These are phyloP conservation scores for Pristionchus pacificus DNA, from an alignment of 1,140 invertebrate genomes.

Conservation along the genomic window DNA sequence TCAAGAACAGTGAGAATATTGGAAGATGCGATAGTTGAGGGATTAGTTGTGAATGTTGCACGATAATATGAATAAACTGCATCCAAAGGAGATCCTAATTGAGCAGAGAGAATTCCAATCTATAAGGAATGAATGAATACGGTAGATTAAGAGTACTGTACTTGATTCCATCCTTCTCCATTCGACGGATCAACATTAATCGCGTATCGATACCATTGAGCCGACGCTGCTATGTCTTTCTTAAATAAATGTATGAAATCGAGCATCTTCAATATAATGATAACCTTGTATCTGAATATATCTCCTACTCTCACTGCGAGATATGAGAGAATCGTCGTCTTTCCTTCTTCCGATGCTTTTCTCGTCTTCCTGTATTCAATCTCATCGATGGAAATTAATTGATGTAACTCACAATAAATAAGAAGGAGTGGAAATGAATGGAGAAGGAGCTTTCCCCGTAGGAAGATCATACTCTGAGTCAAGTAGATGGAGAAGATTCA, in stretches of 20 bases:
- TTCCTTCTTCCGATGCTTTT: background rate
- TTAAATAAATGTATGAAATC: slow-evolving; percentile 1
- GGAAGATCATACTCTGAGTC: background rate
- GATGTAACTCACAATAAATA: background rate
- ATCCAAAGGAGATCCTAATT: background rate
- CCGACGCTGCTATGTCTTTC: background rate
- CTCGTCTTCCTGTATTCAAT: background rate
- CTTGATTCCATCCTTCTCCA: slow-evolving; percentile 27
- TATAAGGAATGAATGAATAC: background rate
- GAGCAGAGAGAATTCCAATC: background rate
- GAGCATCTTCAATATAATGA: background rate
- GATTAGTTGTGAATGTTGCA: slow-evolving; percentile 7
- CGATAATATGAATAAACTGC: slow-evolving; percentile 18
- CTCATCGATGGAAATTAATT: background rate
- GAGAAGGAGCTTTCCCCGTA: background rate
- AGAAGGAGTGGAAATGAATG: background rate
- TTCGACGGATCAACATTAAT: slow-evolving; percentile 9
- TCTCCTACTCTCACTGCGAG: slow-evolving; percentile 26
- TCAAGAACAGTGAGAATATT: slow-evolving; percentile 6
- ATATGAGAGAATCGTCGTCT: background rate
- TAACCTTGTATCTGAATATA: slow-evolving; percentile 22
- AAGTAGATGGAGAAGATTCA: background rate
- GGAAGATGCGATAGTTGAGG: slow-evolving; percentile 6
- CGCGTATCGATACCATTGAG: slow-evolving; percentile 4
- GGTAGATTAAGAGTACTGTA: slow-evolving; percentile 11